These are phyloP conservation scores for Physocephala rufipes DNA, from an alignment of 2,888 invertebrate species.

Conservation along the genomic window DNA sequence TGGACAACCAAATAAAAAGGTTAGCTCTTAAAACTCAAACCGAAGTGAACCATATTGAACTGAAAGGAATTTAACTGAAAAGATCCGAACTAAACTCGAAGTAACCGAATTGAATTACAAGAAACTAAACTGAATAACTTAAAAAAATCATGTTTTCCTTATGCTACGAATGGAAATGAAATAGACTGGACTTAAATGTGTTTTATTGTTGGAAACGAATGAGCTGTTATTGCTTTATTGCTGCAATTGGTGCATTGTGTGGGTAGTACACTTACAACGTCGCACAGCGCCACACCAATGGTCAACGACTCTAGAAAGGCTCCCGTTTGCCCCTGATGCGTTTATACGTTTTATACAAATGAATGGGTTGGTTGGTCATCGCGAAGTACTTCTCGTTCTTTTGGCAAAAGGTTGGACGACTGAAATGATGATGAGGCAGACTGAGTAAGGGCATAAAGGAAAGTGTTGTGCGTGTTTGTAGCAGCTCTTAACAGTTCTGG, in stretches of 20 bases:
- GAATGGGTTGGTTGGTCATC: too few species aligned
- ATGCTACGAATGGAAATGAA: not conserved
- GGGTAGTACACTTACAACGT: slow-evolving; percentile 9
- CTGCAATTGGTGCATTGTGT: slow-evolving; percentile 13
- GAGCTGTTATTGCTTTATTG: not conserved
- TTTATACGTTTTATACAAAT: not conserved
- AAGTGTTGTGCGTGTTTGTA: not conserved
- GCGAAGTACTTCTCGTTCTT: not conserved
- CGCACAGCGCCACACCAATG: slow-evolving; percentile 10
- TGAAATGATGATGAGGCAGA: not conserved
- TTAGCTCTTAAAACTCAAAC: not conserved
- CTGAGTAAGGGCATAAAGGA: not conserved
- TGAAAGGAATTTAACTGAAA: too few species aligned
- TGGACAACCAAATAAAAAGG: too few species aligned
- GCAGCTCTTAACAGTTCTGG: not conserved
- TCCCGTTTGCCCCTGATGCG: not conserved
- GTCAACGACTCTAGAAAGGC: slow-evolving; percentile 21
- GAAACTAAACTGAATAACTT: too few species aligned
- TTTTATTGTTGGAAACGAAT: slow-evolving; percentile 17
- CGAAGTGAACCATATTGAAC: not conserved
- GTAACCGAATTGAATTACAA: not conserved
- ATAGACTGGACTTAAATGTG: slow-evolving; percentile 14
- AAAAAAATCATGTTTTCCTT: not conserved
- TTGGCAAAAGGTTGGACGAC: too few species aligned
- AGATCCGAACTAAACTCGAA: not conserved